Conservation (phyloP, 2,888 invertebrate species). For the Epinotia demarniana region DNA sequence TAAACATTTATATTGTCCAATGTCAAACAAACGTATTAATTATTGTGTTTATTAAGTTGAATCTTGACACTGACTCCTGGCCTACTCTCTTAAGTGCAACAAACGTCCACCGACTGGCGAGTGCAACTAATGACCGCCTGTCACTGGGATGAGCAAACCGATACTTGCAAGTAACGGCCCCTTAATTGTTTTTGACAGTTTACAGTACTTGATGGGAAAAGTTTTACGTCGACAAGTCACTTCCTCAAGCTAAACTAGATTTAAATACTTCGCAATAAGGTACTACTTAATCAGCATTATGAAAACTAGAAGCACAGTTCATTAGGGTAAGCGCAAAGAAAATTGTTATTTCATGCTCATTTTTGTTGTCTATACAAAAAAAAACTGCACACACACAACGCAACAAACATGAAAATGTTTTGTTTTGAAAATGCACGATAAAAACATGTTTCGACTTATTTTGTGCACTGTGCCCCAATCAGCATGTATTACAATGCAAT, state of each 20-base stretch:
- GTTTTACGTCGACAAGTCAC: constrained; percentile 11
- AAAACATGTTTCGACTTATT: background rate
- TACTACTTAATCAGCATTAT: background rate
- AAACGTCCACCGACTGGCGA: constrained; percentile 62
- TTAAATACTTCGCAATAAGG: constrained; percentile 23
- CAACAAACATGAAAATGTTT: no score
- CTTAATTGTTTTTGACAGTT: constrained; percentile 40
- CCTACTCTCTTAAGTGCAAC: constrained; percentile 59
- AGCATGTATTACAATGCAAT: no score
- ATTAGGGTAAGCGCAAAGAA: background rate
- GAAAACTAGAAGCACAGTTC: background rate
- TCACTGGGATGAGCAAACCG: constrained; percentile 41
- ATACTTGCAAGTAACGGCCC: constrained; percentile 44
- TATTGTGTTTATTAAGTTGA: background rate
- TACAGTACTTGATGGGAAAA: constrained; percentile 38
- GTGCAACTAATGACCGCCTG: constrained; percentile 63
- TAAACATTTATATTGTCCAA: background rate
- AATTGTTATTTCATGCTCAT: constrained; percentile 1
- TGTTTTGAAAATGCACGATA: background rate
- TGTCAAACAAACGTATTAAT: background rate
- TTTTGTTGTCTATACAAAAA: background rate
- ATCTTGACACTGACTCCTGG: constrained; percentile 46
- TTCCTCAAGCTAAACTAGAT: background rate
- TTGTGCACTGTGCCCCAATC: no score
- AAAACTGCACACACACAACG: no score